A percentile compares a stretch with the other conserved stretches of the same genome.
These are phyloP conservation scores for Nephrotoma guestfalica DNA, from an alignment of 2,888 invertebrate species.

Conservation along the genomic window DNA sequence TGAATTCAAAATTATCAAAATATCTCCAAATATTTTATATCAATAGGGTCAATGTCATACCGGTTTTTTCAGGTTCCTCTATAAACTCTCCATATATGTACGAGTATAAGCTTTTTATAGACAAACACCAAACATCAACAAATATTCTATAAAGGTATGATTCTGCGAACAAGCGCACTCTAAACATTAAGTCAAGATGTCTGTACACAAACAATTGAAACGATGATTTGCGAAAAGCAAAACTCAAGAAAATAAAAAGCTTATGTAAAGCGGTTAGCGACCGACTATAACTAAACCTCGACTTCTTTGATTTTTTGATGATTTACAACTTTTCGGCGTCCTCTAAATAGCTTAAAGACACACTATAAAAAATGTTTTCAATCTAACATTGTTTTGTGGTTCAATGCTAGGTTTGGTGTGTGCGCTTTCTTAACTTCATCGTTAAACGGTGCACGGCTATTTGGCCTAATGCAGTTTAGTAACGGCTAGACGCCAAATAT, in stretches of 20 bases:
- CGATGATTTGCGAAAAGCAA: not conserved
- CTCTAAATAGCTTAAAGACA: not conserved
- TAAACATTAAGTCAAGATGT: not conserved
- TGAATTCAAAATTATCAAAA: not conserved
- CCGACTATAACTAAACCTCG: not conserved
- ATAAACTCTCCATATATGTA: not conserved
- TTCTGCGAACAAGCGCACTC: not conserved
- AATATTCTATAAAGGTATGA: not conserved
- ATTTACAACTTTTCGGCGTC: not conserved
- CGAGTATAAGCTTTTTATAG: not conserved
- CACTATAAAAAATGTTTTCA: not conserved
- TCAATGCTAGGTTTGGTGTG: not conserved
- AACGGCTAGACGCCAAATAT: not conserved
- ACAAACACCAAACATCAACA: not conserved
- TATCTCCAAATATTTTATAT: not conserved
- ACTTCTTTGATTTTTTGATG: not conserved
- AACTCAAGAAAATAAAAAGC: not conserved
- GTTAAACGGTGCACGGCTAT: not conserved
- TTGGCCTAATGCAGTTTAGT: not conserved
- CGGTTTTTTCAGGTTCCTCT: not conserved
- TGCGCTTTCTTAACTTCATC: not conserved
- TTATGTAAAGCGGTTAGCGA: not conserved
- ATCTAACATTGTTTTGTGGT: not conserved
- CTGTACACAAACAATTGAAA: not conserved
- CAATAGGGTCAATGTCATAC: not conserved